Conservation (phyloP, 1,140 invertebrate species). For the Hermetia illucens region DNA sequence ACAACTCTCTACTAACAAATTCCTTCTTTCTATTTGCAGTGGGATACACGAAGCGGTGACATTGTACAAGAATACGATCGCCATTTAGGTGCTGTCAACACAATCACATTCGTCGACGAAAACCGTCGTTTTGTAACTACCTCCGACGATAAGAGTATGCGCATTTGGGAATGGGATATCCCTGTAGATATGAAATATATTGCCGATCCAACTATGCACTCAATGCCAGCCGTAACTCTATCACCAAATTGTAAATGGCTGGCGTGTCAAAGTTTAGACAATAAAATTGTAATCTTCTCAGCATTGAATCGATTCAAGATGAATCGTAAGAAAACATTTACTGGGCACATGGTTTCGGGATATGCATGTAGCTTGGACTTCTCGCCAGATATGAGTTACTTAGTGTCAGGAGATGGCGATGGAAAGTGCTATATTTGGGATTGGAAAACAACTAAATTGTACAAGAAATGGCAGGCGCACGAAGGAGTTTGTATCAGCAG, state of each 20-base stretch:
- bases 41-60: slow-evolving; percentile 89
- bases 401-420: slow-evolving; percentile 98
- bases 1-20: background rate
- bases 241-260: slow-evolving; percentile 98
- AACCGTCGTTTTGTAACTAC: slow-evolving; percentile 95
- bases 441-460: slow-evolving; percentile 97
- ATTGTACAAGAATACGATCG: slow-evolving; percentile 98
- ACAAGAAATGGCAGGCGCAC: slow-evolving; percentile 98
- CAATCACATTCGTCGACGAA: slow-evolving; percentile 98
- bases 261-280: slow-evolving; percentile 98
- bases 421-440: slow-evolving; percentile 99
- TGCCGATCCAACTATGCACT: slow-evolving; percentile 99
- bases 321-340: slow-evolving; percentile 95
- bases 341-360: slow-evolving; percentile 97
- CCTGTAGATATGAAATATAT: slow-evolving; percentile 99
- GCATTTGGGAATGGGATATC: slow-evolving; percentile 99
- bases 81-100: slow-evolving; percentile 96
- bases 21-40: slow-evolving; percentile 44
- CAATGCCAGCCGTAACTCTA: slow-evolving; percentile 90
- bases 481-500: slow-evolving; percentile 90
- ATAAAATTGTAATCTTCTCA: slow-evolving; percentile 97
- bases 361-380: slow-evolving; percentile 97
- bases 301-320: slow-evolving; percentile 94
- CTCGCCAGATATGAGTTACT: slow-evolving; percentile 97
- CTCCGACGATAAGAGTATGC: slow-evolving; percentile 95